These are phyloP conservation scores for Diabrotica balteata DNA, from an alignment of 2,888 invertebrate species.

Conservation along the genomic window DNA sequence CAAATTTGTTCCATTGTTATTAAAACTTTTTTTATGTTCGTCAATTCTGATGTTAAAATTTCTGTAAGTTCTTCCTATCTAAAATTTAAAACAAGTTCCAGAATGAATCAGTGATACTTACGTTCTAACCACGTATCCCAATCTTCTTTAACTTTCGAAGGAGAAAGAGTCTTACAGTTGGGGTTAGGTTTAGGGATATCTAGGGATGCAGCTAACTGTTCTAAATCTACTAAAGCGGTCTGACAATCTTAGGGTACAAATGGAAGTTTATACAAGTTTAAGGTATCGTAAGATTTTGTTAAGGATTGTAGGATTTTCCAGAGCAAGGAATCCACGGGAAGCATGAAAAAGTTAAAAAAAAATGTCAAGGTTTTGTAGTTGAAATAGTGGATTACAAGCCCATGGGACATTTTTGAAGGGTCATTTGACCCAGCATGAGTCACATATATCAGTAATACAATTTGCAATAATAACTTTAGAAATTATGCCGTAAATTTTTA, in stretches of 20 bases:
- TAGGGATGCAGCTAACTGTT: conserved; percentile 62
- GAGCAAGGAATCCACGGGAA: conserved; percentile 51
- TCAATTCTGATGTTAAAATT: too few relatives aligned
- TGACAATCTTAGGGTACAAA: conserved; percentile 54
- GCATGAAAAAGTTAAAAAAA: conserved; percentile 49
- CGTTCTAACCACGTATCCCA: conserved; percentile 58
- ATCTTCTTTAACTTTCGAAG: conserved; percentile 49
- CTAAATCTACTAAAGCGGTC: conserved; percentile 65
- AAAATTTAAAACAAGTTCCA: too few relatives aligned
- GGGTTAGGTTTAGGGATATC: conserved; percentile 47
- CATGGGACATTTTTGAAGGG: too few relatives aligned
- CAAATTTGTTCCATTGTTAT: too few relatives aligned
- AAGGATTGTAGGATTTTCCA: conserved; percentile 46
- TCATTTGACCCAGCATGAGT: too few relatives aligned
- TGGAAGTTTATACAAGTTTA: conserved; percentile 21
- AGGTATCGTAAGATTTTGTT: conserved; percentile 46
- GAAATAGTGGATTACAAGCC: too few relatives aligned
- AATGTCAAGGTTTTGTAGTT: conserved; percentile 38
- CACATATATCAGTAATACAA: too few relatives aligned
- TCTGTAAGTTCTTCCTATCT: too few relatives aligned
- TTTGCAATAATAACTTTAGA: too few relatives aligned
- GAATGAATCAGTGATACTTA: conserved; percentile 48
- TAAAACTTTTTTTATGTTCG: too few relatives aligned
- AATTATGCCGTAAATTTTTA: too few relatives aligned
- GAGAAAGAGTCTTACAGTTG: conserved; percentile 40